Evolutionary conservation across 37 sponge, comb jelly and placozoan genomes (phyloP).

Genomic region (Halisarca cf. caerulea): DNA sequence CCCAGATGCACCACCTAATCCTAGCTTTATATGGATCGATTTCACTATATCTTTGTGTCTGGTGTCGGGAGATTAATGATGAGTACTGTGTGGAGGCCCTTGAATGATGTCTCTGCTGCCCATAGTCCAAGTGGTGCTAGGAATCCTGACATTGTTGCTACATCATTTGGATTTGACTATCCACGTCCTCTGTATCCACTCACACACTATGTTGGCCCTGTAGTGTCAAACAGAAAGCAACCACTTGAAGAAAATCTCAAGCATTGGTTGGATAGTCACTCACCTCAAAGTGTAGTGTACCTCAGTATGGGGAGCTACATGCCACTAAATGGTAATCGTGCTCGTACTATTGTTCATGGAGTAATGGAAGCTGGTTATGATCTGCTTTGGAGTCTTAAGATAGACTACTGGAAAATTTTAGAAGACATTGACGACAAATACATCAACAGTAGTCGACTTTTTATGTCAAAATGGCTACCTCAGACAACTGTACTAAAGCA

Average conservation of each 20-base stretch:
- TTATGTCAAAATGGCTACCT: conserved; percentile 51
- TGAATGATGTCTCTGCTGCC: neutral
- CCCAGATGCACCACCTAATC: neutral
- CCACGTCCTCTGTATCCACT: conserved; percentile 19
- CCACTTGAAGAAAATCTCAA: neutral
- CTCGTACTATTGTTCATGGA: conserved; percentile 25
- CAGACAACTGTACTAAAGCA: conserved; percentile 46
- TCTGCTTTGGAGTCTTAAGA: conserved; percentile 53
- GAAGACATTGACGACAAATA: neutral
- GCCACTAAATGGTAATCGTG: neutral
- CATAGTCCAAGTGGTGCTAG: neutral
- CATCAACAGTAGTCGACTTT: conserved; percentile 27
- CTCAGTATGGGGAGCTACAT: conserved; percentile 62
- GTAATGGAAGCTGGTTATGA: conserved; percentile 3
- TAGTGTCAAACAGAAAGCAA: neutral
- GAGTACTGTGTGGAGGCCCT: neutral
- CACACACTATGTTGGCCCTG: conserved; percentile 26
- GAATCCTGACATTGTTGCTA: neutral
- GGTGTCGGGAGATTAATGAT: neutral
- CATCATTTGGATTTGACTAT: conserved; percentile 27
- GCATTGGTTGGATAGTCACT: conserved; percentile 19
- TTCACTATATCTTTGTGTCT: neutral
- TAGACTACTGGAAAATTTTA: conserved; percentile 31
- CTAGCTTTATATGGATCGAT: neutral
- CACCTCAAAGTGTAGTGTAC: conserved; percentile 45